These are phyloP conservation scores for Ptilodon capucinus DNA, from an alignment of 2,888 invertebrate genomes.

Conservation along the genomic window DNA sequence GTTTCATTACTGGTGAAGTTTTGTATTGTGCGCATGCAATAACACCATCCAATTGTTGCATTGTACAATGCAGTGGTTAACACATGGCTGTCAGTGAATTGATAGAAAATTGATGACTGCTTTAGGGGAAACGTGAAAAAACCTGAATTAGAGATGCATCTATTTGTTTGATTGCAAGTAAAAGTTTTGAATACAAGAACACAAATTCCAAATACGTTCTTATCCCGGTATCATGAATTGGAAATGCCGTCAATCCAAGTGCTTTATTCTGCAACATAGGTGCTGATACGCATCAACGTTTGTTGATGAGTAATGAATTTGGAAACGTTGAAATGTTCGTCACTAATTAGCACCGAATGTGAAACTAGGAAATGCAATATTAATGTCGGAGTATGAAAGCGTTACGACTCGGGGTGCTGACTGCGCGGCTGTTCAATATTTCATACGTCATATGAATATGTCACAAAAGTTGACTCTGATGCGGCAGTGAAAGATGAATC, in stretches of 20 bases:
- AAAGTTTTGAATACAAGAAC: no score
- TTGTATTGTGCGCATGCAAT: conserved; percentile 38
- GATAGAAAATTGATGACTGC: no score
- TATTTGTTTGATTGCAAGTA: no score
- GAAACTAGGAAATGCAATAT: conserved; percentile 35
- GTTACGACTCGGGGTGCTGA: conserved; percentile 24
- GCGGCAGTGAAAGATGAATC: conserved; percentile 35
- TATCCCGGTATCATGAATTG: no score
- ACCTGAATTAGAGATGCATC: no score
- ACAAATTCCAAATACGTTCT: no score
- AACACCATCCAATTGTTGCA: conserved; percentile 36
- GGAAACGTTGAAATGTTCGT: conserved; percentile 27
- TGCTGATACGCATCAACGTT: conserved; percentile 22
- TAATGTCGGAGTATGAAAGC: conserved; percentile 28
- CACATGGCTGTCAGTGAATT: no score
- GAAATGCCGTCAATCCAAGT: no score
- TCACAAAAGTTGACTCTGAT: conserved; percentile 34
- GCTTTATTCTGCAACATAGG: no score
- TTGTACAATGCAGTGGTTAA: conserved; percentile 4
- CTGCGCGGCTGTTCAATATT: conserved; percentile 32
- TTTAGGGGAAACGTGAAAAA: no score
- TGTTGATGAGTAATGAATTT: conserved; percentile 41
- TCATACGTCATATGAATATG: conserved; percentile 36
- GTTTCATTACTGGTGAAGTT: conserved; percentile 49
- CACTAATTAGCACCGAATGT: conserved; percentile 39